Base-by-base conservation (phyloP, 30 jellyfish, hydroid and myxozoan species). In the Aurelia sp. region DNA sequence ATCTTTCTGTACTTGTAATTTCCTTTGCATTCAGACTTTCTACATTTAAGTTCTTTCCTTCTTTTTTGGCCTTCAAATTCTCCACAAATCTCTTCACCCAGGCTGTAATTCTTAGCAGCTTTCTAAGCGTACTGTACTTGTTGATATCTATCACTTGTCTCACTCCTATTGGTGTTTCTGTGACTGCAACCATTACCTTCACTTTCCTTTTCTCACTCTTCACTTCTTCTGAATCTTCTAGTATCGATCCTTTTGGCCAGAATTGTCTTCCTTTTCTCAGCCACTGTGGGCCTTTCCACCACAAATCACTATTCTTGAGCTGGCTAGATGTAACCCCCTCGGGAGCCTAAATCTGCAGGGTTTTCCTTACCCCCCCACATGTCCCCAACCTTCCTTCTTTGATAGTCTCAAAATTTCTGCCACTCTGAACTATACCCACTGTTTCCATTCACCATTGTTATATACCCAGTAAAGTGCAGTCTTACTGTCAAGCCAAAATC, bases 221-320 rank as follows among this genome's bases (percentile, higher is more conserved):
- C 41, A 71, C 86, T 13, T 69, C 83, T 21, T 44, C 78, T 30
- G 92, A 59, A 72, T 82, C 71, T 30, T 51, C 78, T 13, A 82
- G 50, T 16, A 5, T 60, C 16, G 31, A 70, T 10, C 71, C 23
- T 11, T 30, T 85, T 20, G 89, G 90, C 95, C 95, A 85, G 6
- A 23, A 60, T 6, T 31, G n/a, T 53, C 48, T 63, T 62, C 75
- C 95, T 60, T 63, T 22, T 12, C 77, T 40, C 4, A 85, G 61
- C 95, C 89, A 73, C 2, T 48, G 21, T 37, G 95, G 90, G 19
- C 92, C 95, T 74, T 85, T 57, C 95, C 95, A 85, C 90, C 95
- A 85, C 66, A 85, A 57, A 58, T 47, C 59, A 35, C 77, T 61
- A 21, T 63, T 62, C 31, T 33, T 60, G 33, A 85, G 71, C 16